Percentiles rank a stretch among this genome's conserved stretches.
Evolutionary conservation across 2,113 vertebrate genomes (phyloP).

Genomic region (Nansenia antarctica): DNA sequence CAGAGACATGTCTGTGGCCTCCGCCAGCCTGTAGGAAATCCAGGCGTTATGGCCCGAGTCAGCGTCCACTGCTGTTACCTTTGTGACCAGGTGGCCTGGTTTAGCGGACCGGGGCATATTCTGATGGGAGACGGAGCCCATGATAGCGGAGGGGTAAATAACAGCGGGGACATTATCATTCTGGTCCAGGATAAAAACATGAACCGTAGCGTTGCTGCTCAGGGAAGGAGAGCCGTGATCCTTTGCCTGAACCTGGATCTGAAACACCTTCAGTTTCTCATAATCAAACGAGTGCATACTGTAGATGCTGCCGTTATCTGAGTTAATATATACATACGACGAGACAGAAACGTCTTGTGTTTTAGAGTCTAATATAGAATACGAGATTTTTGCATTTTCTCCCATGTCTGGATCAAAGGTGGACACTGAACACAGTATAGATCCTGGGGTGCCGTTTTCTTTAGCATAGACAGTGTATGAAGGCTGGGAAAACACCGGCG

Average conservation of each 20-base stretch:
- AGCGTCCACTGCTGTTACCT: constrained; percentile 75
- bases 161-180: constrained; percentile 75
- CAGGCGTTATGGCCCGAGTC: constrained; percentile 79
- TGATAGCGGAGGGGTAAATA: constrained; percentile 60
- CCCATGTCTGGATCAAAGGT: constrained; percentile 79
- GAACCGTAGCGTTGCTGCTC: constrained; percentile 68
- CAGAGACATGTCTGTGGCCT: constrained; percentile 67
- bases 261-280: constrained; percentile 77
- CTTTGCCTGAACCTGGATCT: constrained; percentile 69
- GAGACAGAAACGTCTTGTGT: constrained; percentile 69
- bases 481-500: constrained; percentile 68
- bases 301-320: constrained; percentile 79
- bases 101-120: constrained; percentile 69
- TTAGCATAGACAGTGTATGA: constrained; percentile 68
- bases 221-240: constrained; percentile 62
- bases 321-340: constrained; percentile 82
- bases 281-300: constrained; percentile 82
- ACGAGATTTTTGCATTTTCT: constrained; percentile 81
- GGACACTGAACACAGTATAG: constrained; percentile 79
- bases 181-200: constrained; percentile 76
- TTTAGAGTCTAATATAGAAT: constrained; percentile 72
- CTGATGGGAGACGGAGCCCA: constrained; percentile 63
- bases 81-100: constrained; percentile 72
- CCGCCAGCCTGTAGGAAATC: constrained; percentile 72
- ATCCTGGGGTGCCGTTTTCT: constrained; percentile 82